Evolutionary conservation across 2,113 vertebrate genomes (phyloP), one percentile per base, ranked within the genome.

Genomic region (Corydoras sp.): DNA sequence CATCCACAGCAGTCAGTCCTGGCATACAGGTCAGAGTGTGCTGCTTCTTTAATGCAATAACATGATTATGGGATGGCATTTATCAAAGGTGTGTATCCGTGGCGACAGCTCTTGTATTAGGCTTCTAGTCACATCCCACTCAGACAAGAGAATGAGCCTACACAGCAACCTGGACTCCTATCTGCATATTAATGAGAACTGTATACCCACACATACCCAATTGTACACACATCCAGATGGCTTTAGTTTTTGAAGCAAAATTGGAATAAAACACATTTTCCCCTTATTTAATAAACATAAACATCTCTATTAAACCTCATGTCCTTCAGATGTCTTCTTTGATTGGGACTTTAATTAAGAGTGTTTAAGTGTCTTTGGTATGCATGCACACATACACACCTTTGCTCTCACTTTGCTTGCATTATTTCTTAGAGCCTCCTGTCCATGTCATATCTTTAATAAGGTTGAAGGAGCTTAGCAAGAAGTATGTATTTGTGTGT

Each of bases 171-270:
- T 71, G 63, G 63, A 48, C 48, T 83, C 78, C 83, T 81, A 83
- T 88, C 85, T 88, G 86, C 87, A 89, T 89, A 84, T 83, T 85
- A 82, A 88, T 88, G 83, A 86, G 83, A 62, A 63, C 65, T 73
- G 63, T 76, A 65, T n/a, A 65, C 72, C 77, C 72, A 76, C 78
- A 79, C 67, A 77, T 55, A 76, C 68, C 68, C 60, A 65, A 15
- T 62, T 58, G 63, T 24, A 61, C 14, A 58, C 43, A 35, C 31
- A 65, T 43, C 35, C 9, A 24, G 43, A 60, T 15, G 43, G 29
- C 59, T 2, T 70, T 14, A 54, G 54, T 32, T 18, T 31, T n/a
- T 5, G 67, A 51, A 58, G 30, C 58, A 70, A 51, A 30, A 72
- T 49, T 24, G 35, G 8, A 50, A 2, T 3, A 5, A 64, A 15